phyloP scores from a whole-genome alignment of 2,888 invertebrate species.

The Philereme transversata region DNA sequence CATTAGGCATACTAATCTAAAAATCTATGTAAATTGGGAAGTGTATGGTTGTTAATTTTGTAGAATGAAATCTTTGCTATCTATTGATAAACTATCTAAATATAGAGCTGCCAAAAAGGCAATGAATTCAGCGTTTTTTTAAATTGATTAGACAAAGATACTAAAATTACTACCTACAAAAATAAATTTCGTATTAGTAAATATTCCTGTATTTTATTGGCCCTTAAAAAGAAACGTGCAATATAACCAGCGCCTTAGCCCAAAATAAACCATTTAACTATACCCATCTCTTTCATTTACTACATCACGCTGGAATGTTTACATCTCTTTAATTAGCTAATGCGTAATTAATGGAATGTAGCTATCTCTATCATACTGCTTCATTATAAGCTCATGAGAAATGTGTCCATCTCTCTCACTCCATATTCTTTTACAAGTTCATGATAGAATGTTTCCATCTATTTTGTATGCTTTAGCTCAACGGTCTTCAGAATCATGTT shows the following conservation, averaged over 20 bases:
- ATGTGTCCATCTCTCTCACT: conserved; percentile 9
- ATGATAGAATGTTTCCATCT: conserved; percentile 10
- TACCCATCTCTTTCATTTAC: background rate
- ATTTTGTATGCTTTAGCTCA: conserved; percentile 6
- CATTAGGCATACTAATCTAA: no score
- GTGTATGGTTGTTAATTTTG: no score
- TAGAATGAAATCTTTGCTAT: no score
- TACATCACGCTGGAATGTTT: background rate
- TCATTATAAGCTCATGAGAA: background rate
- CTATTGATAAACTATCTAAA: no score
- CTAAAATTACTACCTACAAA: background rate
- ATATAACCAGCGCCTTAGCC: conserved; percentile 14
- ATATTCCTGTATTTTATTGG: conserved; percentile 21
- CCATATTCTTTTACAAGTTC: background rate
- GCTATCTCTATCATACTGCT: background rate
- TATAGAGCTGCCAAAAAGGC: background rate
- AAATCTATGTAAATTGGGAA: no score
- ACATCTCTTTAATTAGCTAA: conserved; percentile 1
- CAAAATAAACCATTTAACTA: conserved; percentile 7
- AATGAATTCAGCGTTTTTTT: no score
- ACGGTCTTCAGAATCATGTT: conserved; percentile 10
- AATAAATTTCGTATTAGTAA: background rate
- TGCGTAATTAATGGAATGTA: background rate
- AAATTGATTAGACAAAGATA: background rate
- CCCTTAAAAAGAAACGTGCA: conserved; percentile 22